phyloP scores from a whole-genome alignment of 1,140 invertebrate genomes.

The Stegodyphus dumicola region DNA sequence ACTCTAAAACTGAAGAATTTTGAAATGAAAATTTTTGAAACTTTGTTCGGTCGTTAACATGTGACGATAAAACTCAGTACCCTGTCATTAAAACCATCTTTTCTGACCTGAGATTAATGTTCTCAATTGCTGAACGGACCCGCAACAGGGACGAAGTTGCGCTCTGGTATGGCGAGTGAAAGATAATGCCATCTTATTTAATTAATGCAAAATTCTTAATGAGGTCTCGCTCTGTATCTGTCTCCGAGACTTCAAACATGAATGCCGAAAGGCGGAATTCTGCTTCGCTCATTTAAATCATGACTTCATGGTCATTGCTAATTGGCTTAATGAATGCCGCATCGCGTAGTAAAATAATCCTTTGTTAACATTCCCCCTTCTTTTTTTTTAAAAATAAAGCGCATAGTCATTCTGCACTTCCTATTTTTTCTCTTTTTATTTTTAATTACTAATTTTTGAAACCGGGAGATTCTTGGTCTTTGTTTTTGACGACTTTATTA shows the following conservation, averaged over 20 bases:
- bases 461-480: constrained; percentile 42
- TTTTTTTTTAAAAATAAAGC: neutral
- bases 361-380: neutral
- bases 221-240: constrained; percentile 16
- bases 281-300: constrained; percentile 21
- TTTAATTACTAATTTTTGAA: constrained; percentile 36
- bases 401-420: constrained; percentile 12
- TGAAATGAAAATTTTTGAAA: too few relatives aligned
- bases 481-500: constrained; percentile 48
- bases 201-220: constrained; percentile 53
- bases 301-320: constrained; percentile 38
- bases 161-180: neutral
- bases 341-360: constrained; percentile 19
- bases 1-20: too few relatives aligned
- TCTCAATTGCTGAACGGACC: neutral
- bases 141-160: neutral
- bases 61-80: too few relatives aligned
- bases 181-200: constrained; percentile 45
- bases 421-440: constrained; percentile 29
- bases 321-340: constrained; percentile 30
- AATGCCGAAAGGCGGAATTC: constrained; percentile 32
- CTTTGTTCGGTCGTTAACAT: too few relatives aligned
- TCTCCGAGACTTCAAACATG: constrained; percentile 27
- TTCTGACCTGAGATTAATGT: neutral
- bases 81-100: neutral